Base-by-base conservation (phyloP, 2,888 invertebrate genomes). In the Resseliella maxima region DNA sequence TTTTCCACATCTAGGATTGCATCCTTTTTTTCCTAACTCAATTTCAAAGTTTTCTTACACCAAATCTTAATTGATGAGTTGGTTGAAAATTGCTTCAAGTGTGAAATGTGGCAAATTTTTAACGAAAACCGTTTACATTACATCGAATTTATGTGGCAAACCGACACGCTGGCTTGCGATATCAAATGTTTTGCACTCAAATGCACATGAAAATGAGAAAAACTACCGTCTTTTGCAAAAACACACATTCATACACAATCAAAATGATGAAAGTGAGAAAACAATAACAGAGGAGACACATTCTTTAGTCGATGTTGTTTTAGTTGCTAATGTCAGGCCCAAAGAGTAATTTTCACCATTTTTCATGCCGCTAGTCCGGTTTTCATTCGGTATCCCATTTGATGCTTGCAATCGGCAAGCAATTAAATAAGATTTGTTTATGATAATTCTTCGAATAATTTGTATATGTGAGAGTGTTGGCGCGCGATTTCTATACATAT, bases 391-490 rank as follows among this genome's bases (percentile, higher is more conserved):
- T 24, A 24, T 72, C 31, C 31, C 1, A 72, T 72, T 72, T 15
- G 35, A 72, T 15, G 27, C 31, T 35, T 31, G 72, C 72, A 72
- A 72, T 72, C 72, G 18, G 72, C 31, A 72, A 72, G 72, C 18
- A 72, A 72, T 72, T 72, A 72, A 72, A 72, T 31, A 72, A 72
- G 72, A 72, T 72, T 72, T 27, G 72, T 72, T 59, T 27, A 59
- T 72, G 31, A 72, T 72, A 72, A 31, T 27, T 72, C 24, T 3
- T 24, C 10, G n/a, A n/a, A n/a, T n/a, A n/a, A n/a, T n/a, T n/a
- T n/a, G n/a, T n/a, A n/a, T n/a, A n/a, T n/a, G n/a, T n/a, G n/a
- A n/a, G n/a, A n/a, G n/a, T n/a, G n/a, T n/a, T n/a, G n/a, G n/a
- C n/a, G n/a, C n/a, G n/a, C n/a, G n/a, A n/a, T n/a, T n/a, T n/a